Percentiles rank a stretch among this genome's conserved stretches.
These are phyloP conservation scores for Drosophila lowei DNA, from an alignment of 1,140 invertebrate species.

Conservation along the genomic window DNA sequence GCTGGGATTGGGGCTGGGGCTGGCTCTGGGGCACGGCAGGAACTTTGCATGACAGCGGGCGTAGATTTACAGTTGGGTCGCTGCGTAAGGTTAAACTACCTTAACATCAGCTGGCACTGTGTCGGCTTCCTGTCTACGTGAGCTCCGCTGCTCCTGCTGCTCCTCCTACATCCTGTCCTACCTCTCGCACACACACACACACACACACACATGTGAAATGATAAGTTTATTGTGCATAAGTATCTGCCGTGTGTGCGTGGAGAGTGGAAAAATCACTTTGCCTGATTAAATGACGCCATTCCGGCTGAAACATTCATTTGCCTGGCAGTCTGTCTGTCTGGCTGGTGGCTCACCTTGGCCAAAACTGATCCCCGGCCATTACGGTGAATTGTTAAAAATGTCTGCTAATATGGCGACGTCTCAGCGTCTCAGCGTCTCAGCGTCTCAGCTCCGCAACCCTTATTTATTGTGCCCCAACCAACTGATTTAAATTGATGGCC, in stretches of 20 bases:
- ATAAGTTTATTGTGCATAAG: constrained; percentile 59
- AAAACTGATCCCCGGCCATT: constrained; percentile 58
- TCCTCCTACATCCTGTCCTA: constrained; percentile 10
- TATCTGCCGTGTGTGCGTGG: constrained; percentile 3
- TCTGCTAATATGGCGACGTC: constrained; percentile 61
- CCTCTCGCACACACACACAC: constrained; percentile 18
- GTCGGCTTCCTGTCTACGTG: constrained; percentile 64
- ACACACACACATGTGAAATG: constrained; percentile 50
- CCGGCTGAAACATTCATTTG: constrained; percentile 40
- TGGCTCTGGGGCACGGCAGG: constrained; percentile 23
- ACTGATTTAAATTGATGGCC: constrained; percentile 76
- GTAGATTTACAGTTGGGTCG: constrained; percentile 72
- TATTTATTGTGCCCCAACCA: constrained; percentile 69
- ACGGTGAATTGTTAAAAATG: constrained; percentile 77
- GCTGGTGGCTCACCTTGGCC: constrained; percentile 42
- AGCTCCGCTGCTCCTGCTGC: not conserved
- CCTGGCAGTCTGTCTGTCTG: not conserved
- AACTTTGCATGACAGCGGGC: constrained; percentile 68
- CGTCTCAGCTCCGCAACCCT: constrained; percentile 30
- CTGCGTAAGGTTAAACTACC: constrained; percentile 74
- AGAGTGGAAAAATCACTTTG: constrained; percentile 70
- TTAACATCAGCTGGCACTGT: constrained; percentile 65
- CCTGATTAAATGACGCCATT: constrained; percentile 76
- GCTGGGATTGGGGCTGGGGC: not conserved
- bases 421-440: not conserved